Percentiles rank a stretch among this genome's conserved stretches.
phyloP scores from a whole-genome alignment of 2,797 vertebrate genomes.

The Mergus octosetaceus region DNA sequence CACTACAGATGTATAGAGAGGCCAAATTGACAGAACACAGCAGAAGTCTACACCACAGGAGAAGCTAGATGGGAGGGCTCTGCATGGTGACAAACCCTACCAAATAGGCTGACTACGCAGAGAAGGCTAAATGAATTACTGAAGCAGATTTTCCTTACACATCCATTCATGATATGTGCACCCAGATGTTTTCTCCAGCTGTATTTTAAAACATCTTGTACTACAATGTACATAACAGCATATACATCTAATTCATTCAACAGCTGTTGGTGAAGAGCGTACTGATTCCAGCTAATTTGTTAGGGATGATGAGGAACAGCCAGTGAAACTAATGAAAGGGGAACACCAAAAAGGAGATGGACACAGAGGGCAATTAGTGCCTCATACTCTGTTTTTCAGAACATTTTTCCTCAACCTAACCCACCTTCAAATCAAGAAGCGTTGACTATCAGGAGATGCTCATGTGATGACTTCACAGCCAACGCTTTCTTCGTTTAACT shows the following conservation, averaged over 20 bases:
- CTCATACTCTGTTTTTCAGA: not conserved
- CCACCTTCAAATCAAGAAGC: not conserved
- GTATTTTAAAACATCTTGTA: not conserved
- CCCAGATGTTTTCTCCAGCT: constrained; percentile 1
- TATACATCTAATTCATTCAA: not conserved
- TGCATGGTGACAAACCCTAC: not conserved
- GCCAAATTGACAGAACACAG: constrained; percentile 37
- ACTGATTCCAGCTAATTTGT: not conserved
- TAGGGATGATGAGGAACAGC: not conserved
- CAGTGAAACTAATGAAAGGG: not conserved
- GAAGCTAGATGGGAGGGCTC: constrained; percentile 55
- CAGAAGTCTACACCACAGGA: constrained; percentile 41
- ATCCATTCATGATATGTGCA: not conserved
- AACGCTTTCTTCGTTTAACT: fast-evolving
- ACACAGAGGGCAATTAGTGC: not conserved
- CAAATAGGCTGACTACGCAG: constrained; percentile 10
- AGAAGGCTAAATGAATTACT: constrained; percentile 22
- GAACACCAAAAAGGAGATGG: not conserved
- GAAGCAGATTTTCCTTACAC: not conserved
- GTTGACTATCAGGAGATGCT: not conserved
- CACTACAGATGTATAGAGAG: constrained; percentile 12
- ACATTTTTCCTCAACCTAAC: fast-evolving
- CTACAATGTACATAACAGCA: fast-evolving
- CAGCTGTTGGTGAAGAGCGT: not conserved
- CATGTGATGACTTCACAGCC: not conserved